phyloP scores from a whole-genome alignment of 2,113 vertebrate genomes.

The Dipodomys spectabilis region DNA sequence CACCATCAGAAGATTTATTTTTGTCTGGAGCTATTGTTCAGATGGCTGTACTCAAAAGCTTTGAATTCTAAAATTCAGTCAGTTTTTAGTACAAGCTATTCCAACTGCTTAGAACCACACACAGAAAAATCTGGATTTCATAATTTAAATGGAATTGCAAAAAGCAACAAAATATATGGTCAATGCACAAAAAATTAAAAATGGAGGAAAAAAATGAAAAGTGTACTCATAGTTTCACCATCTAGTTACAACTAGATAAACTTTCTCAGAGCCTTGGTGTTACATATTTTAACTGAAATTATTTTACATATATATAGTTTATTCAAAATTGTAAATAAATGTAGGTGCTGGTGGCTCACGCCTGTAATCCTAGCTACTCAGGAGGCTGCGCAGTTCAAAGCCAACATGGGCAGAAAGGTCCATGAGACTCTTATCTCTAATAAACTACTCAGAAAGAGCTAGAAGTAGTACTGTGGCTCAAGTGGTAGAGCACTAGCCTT shows the following conservation, averaged over 20 bases:
- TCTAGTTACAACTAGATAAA: background rate
- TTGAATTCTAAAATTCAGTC: conserved; percentile 32
- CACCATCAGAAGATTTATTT: conserved; percentile 35
- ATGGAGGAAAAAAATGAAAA: conserved; percentile 10
- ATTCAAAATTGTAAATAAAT: background rate
- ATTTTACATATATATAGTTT: background rate
- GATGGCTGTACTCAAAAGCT: conserved; percentile 30
- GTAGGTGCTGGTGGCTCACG: too few species aligned
- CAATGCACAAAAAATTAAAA: background rate
- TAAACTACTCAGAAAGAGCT: too few species aligned
- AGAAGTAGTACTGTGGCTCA: too few species aligned
- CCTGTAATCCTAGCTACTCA: too few species aligned
- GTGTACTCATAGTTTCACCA: background rate
- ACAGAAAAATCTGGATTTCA: conserved; percentile 23
- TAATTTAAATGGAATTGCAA: conserved; percentile 22
- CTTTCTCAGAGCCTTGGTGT: background rate
- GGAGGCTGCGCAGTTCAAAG: too few species aligned
- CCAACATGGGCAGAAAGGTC: too few species aligned
- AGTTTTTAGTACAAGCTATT: conserved; percentile 45
- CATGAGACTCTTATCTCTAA: too few species aligned
- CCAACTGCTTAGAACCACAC: conserved; percentile 12
- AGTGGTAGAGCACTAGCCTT: too few species aligned
- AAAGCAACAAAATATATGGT: conserved; percentile 24
- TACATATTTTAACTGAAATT: background rate
- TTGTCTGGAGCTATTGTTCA: conserved; percentile 6